A percentile compares a stretch with the other conserved stretches of the same genome.
These are phyloP conservation scores for Mechanitis messenoides DNA, from an alignment of 2,888 invertebrate genomes.

Conservation along the genomic window DNA sequence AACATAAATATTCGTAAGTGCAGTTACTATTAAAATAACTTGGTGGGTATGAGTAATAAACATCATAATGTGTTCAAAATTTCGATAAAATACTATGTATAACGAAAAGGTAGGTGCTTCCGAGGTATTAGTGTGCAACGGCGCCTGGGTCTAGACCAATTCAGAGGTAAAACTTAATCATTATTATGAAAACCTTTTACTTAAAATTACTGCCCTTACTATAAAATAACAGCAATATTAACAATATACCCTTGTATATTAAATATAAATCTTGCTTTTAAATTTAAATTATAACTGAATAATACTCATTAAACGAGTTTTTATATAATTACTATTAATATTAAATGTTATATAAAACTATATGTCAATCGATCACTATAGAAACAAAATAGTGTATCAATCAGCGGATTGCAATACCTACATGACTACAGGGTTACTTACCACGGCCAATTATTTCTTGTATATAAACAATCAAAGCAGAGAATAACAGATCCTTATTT, in stretches of 20 bases:
- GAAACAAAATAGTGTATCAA: background rate
- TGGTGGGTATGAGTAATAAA: slow-evolving; percentile 27
- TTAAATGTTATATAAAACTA: background rate
- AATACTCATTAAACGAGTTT: background rate
- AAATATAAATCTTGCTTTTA: background rate
- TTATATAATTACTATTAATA: too few species aligned
- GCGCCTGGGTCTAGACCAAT: background rate
- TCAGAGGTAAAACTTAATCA: background rate
- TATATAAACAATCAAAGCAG: background rate
- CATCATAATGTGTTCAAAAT: slow-evolving; percentile 17
- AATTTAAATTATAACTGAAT: slow-evolving; percentile 1
- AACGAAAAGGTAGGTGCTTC: slow-evolving; percentile 12
- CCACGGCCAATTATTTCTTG: slow-evolving; percentile 1
- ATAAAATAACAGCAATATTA: too few species aligned
- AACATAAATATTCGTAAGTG: slow-evolving; percentile 58
- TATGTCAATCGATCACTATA: too few species aligned
- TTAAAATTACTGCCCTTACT: too few species aligned
- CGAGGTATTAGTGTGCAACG: background rate
- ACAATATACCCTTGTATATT: too few species aligned
- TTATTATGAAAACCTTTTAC: too few species aligned
- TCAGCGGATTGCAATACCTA: background rate
- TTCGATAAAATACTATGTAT: slow-evolving; percentile 10
- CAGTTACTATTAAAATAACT: slow-evolving; percentile 51
- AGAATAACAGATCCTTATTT: background rate
- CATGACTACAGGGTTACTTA: background rate